These are phyloP conservation scores for Pipistrellus pygmaeus DNA, from an alignment of 2,797 vertebrate genomes.

Conservation along the genomic window DNA sequence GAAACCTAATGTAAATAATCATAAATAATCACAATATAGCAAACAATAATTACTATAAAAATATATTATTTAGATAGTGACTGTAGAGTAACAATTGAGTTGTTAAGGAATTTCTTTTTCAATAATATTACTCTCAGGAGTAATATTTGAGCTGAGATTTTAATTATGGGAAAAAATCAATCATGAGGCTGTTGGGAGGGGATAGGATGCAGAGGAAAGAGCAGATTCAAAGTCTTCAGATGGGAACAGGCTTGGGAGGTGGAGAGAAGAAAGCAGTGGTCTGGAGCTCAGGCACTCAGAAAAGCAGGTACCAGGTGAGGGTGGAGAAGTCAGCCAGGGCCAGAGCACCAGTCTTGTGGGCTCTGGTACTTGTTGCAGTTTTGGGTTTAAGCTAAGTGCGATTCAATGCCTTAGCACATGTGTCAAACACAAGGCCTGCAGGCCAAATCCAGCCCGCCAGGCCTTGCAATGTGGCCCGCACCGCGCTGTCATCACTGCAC, in stretches of 20 bases:
- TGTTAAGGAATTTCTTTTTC: not conserved
- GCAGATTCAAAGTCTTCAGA: not conserved
- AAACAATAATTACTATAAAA: constrained; percentile 7
- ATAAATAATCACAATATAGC: not conserved
- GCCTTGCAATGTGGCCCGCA: too few relatives aligned
- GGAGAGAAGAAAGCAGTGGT: not conserved
- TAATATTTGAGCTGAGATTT: constrained; percentile 16
- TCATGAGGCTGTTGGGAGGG: not conserved
- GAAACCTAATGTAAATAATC: not conserved
- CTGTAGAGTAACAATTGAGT: not conserved
- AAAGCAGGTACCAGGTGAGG: not conserved
- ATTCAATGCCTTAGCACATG: not conserved
- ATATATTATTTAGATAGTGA: not conserved
- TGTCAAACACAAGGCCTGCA: too few relatives aligned
- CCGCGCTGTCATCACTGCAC: too few relatives aligned
- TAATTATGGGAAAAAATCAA: not conserved
- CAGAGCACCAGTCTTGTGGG: not conserved
- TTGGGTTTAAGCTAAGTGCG: not conserved
- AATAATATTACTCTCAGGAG: not conserved
- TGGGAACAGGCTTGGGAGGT: not conserved
- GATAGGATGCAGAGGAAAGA: not conserved
- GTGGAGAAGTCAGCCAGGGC: not conserved
- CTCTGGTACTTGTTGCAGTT: not conserved
- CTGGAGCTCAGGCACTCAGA: not conserved
- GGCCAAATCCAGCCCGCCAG: too few relatives aligned